Evolutionary conservation across 2,113 vertebrate species (phyloP).

Genomic region (Callorhinus ursinus): DNA sequence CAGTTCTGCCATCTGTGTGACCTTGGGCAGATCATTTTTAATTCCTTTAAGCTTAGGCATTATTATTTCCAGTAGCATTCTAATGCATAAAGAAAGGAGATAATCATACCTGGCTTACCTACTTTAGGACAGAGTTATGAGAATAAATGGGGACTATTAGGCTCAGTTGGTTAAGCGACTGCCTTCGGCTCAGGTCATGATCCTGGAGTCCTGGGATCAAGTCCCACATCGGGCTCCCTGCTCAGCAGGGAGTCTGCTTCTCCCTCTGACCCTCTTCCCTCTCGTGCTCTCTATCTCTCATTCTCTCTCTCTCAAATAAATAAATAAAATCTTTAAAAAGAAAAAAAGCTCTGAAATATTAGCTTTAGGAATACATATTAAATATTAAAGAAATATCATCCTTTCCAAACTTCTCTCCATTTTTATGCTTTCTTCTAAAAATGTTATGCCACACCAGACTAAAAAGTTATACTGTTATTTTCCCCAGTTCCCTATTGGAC

Average conservation of each 20-base stretch:
- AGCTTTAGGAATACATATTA: not conserved
- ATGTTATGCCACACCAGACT: not conserved
- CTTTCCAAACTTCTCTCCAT: conserved; percentile 35
- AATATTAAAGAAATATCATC: conserved; percentile 19
- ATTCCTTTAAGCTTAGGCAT: conserved; percentile 35
- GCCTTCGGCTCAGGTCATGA: too few relatives aligned
- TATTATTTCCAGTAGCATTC: not conserved
- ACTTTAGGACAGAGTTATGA: not conserved
- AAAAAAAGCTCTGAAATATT: conserved; percentile 14
- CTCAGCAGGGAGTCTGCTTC: too few relatives aligned
- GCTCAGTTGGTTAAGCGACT: too few relatives aligned
- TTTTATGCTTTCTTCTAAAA: conserved; percentile 51
- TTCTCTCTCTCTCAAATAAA: too few relatives aligned
- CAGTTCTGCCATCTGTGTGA: not conserved
- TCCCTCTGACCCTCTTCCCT: too few relatives aligned
- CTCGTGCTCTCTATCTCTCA: too few relatives aligned
- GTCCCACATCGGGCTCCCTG: too few relatives aligned
- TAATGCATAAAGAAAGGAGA: conserved; percentile 1
- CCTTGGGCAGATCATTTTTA: not conserved
- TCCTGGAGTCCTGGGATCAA: too few relatives aligned
- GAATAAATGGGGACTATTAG: not conserved
- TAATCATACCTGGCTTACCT: not conserved
- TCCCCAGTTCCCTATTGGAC: not conserved
- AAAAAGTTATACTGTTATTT: conserved; percentile 16
- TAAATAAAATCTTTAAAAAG: too few relatives aligned